phyloP scores from a whole-genome alignment of 2,888 invertebrate species.

The Agonopterix arenella region DNA sequence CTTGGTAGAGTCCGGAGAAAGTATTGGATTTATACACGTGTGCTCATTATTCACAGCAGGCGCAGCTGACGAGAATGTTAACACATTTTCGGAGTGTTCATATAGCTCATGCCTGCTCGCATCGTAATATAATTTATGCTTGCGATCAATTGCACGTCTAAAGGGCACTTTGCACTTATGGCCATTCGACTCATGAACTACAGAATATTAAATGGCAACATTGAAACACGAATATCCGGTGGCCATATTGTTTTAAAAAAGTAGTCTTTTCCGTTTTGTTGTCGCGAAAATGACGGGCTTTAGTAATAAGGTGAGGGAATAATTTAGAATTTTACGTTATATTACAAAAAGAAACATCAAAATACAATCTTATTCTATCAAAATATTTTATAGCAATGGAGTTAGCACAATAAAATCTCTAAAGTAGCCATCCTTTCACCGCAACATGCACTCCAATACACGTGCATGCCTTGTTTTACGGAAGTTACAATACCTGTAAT shows the following conservation, averaged over 20 bases:
- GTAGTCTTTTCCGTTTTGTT: constrained; percentile 81
- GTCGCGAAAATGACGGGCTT: constrained; percentile 88
- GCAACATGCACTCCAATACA: constrained; percentile 12
- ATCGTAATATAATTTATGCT: too few species aligned
- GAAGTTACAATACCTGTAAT: neutral
- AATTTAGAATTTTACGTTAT: constrained; percentile 24
- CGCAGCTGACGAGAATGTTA: too few species aligned
- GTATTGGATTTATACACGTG: too few species aligned
- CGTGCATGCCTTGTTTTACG: constrained; percentile 15
- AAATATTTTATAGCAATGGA: neutral
- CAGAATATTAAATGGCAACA: constrained; percentile 20
- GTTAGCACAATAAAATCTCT: neutral
- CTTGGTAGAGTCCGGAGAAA: too few species aligned
- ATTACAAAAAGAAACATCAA: neutral
- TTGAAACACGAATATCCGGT: constrained; percentile 46
- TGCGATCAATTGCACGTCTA: too few species aligned
- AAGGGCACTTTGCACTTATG: too few species aligned
- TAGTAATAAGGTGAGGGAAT: constrained; percentile 84
- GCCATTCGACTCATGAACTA: too few species aligned
- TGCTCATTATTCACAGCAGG: too few species aligned
- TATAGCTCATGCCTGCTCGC: too few species aligned
- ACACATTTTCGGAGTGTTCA: too few species aligned
- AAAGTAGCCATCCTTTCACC: neutral
- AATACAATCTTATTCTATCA: too few species aligned
- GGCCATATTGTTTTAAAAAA: constrained; percentile 67